A percentile compares a stretch with the other conserved stretches of the same genome.
These are phyloP conservation scores for Megatriorchis doriae DNA, from an alignment of 2,113 vertebrate genomes.

Conservation along the genomic window DNA sequence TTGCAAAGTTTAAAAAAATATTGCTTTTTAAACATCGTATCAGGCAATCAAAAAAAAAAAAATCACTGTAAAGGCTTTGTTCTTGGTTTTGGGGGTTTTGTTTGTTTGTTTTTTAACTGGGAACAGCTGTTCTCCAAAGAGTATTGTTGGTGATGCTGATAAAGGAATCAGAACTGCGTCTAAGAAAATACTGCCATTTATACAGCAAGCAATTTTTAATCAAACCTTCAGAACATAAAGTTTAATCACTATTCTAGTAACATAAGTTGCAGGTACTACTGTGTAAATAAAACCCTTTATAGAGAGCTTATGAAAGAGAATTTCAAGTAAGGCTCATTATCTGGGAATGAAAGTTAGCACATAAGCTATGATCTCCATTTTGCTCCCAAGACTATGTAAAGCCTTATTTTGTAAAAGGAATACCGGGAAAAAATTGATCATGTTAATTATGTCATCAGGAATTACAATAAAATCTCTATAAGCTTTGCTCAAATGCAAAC, in stretches of 20 bases:
- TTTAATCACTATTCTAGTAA: neutral
- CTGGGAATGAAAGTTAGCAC: neutral
- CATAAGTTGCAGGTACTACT: neutral
- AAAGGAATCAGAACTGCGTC: neutral
- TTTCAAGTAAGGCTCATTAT: neutral
- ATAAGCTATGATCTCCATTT: neutral
- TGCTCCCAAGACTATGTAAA: neutral
- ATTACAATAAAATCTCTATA: neutral
- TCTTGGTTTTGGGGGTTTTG: too few species aligned
- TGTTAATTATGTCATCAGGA: neutral
- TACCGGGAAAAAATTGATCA: accelerated
- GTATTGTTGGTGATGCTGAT: neutral
- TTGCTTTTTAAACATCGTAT: neutral
- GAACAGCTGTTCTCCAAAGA: neutral
- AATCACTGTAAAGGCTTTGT: neutral
- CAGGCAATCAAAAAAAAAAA: neutral
- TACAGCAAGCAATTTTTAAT: neutral
- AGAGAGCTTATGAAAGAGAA: neutral
- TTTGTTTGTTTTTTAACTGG: neutral
- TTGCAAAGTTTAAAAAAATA: neutral
- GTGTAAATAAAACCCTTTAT: neutral
- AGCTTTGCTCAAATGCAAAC: neutral
- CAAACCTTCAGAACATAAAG: neutral
- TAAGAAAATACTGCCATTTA: neutral
- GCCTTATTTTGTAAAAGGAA: neutral